Percentiles rank a stretch among this genome's conserved stretches.
phyloP scores from a whole-genome alignment of 2,888 invertebrate genomes.

The Pristionchus entomophagus region DNA sequence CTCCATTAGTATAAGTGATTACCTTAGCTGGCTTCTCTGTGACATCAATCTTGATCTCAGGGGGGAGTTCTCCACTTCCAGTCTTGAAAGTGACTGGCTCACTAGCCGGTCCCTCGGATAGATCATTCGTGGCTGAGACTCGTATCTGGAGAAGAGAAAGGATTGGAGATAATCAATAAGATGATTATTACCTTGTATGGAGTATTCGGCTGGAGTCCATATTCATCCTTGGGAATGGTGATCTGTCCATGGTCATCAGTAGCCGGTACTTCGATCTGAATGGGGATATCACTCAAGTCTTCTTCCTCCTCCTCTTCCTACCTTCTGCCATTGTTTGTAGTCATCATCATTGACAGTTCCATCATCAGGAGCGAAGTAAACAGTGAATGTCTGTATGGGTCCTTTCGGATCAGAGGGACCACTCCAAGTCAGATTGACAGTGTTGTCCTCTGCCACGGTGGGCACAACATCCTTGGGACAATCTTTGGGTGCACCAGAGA shows the following conservation, averaged over 20 bases:
- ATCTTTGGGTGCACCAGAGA: conserved; percentile 74
- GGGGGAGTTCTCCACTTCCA: conserved; percentile 73
- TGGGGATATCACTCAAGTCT: neutral
- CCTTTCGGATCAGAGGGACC: conserved; percentile 71
- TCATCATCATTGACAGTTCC: conserved; percentile 62
- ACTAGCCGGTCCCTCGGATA: conserved; percentile 73
- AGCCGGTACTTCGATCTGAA: conserved; percentile 44
- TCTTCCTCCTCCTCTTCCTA: conserved; percentile 46
- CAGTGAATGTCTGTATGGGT: conserved; percentile 68
- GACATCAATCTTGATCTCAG: conserved; percentile 67
- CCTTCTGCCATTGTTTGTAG: conserved; percentile 70
- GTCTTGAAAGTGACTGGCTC: conserved; percentile 68
- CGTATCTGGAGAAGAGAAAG: conserved; percentile 51
- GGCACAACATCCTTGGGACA: conserved; percentile 70
- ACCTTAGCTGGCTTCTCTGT: conserved; percentile 56
- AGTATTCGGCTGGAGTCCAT: conserved; percentile 66
- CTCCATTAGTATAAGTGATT: neutral
- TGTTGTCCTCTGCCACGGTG: conserved; percentile 70
- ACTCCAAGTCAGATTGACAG: conserved; percentile 71
- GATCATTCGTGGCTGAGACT: conserved; percentile 73
- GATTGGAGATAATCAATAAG: neutral
- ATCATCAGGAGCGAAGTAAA: conserved; percentile 71
- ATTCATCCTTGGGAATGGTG: conserved; percentile 67
- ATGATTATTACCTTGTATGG: conserved; percentile 56
- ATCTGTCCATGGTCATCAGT: conserved; percentile 58